These are phyloP conservation scores for Ophion ventricosus DNA, from an alignment of 2,888 invertebrate genomes.

Conservation along the genomic window DNA sequence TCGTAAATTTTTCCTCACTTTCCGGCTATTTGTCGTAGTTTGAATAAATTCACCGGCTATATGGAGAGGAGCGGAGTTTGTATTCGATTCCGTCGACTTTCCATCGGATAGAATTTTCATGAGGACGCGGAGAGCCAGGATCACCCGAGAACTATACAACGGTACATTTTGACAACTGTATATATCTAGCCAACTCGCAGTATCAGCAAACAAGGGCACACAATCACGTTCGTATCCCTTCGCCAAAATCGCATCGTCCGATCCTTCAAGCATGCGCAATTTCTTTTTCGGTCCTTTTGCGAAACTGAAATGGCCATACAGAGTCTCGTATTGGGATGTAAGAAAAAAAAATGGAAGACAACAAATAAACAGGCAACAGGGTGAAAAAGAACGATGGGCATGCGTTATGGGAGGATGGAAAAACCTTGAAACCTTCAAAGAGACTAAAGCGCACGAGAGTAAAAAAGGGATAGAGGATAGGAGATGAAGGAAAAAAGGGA, in stretches of 20 bases:
- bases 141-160: constrained; percentile 50
- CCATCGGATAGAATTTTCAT: constrained; percentile 72
- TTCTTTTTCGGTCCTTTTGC: constrained; percentile 42
- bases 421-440: constrained; percentile 22
- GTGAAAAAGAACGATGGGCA: constrained; percentile 53
- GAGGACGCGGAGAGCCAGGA: constrained; percentile 58
- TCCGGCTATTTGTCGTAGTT: constrained; percentile 72
- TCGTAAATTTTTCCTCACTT: constrained; percentile 72
- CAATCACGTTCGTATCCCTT: constrained; percentile 40
- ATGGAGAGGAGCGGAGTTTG: constrained; percentile 63
- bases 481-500: constrained; percentile 68
- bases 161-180: constrained; percentile 22
- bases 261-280: constrained; percentile 44
- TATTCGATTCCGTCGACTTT: constrained; percentile 71
- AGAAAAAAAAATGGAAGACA: constrained; percentile 40
- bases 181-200: constrained; percentile 27
- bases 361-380: constrained; percentile 42
- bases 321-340: constrained; percentile 47
- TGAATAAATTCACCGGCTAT: constrained; percentile 71
- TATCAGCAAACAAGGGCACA: constrained; percentile 46
- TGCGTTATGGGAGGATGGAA: constrained; percentile 44
- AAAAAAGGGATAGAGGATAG: constrained; percentile 60
- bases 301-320: constrained; percentile 41
- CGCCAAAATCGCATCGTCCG: constrained; percentile 46
- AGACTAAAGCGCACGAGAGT: constrained; percentile 39